A percentile compares a stretch with the other conserved stretches of the same genome.
These are phyloP conservation scores for Xiphorhynchus erythropygius DNA, from an alignment of 2,797 vertebrate species.

Conservation along the genomic window DNA sequence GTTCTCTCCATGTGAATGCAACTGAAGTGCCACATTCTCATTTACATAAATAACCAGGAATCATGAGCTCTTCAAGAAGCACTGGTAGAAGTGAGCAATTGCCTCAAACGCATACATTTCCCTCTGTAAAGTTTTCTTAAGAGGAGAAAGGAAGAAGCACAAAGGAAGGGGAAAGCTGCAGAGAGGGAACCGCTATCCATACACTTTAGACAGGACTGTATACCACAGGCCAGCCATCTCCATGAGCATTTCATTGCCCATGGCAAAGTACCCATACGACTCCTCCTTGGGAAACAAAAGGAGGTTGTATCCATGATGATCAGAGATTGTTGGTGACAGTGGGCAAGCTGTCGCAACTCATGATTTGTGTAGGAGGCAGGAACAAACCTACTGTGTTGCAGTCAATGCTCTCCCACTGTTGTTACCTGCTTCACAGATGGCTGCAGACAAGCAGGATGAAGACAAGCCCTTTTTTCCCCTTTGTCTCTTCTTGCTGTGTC, in stretches of 20 bases:
- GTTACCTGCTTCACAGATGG: neutral
- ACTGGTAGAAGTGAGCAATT: neutral
- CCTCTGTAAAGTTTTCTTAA: neutral
- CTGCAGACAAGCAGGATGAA: neutral
- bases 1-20: neutral
- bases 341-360: accelerated
- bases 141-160: neutral
- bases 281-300: neutral
- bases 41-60: neutral
- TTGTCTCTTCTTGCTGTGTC: neutral
- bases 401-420: neutral
- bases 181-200: neutral
- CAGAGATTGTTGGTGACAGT: neutral
- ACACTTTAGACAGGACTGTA: neutral
- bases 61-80: neutral
- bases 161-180: neutral
- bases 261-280: neutral
- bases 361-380: neutral
- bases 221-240: neutral
- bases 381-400: neutral
- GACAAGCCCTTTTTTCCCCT: neutral
- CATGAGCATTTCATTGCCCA: accelerated
- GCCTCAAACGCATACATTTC: neutral
- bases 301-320: neutral
- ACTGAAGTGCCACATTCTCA: neutral